Percentiles rank a stretch among this genome's conserved stretches.
Evolutionary conservation across 2,888 invertebrate species (phyloP).

Genomic region (Eilema sororculum): DNA sequence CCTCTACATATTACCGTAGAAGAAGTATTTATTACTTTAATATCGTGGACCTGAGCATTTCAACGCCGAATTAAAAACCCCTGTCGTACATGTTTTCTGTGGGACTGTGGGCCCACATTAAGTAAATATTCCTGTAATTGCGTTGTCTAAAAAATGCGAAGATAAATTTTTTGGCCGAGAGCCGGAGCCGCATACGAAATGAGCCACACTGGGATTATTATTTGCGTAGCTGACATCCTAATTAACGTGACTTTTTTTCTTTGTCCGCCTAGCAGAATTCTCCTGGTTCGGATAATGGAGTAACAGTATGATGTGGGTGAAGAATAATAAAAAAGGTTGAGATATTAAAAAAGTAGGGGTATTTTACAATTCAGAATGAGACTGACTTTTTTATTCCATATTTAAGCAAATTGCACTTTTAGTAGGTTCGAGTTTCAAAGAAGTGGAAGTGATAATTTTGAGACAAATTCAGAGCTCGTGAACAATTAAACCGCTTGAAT

Average conservation of each 20-base stretch:
- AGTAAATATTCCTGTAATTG: slow-evolving; percentile 83
- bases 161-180: slow-evolving; percentile 76
- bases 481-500: slow-evolving; percentile 78
- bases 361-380: background rate
- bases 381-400: slow-evolving; percentile 42
- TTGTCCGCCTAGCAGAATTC: slow-evolving; percentile 67
- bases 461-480: slow-evolving; percentile 66
- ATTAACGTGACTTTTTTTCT: slow-evolving; percentile 80
- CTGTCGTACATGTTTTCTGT: slow-evolving; percentile 64
- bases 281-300: slow-evolving; percentile 67
- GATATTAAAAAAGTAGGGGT: slow-evolving; percentile 29
- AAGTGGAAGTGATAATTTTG: slow-evolving; percentile 61
- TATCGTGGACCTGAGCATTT: slow-evolving; percentile 39
- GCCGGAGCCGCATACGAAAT: slow-evolving; percentile 79
- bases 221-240: slow-evolving; percentile 83
- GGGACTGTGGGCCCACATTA: slow-evolving; percentile 65
- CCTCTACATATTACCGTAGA: slow-evolving; percentile 40
- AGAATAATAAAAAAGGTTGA: slow-evolving; percentile 53
- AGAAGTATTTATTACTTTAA: slow-evolving; percentile 56
- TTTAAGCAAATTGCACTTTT: slow-evolving; percentile 56
- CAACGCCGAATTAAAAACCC: slow-evolving; percentile 64
- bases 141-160: slow-evolving; percentile 77
- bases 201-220: slow-evolving; percentile 79
- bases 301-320: slow-evolving; percentile 47
- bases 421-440: slow-evolving; percentile 61